These are phyloP conservation scores for Salticus scenicus DNA, from an alignment of 2,888 invertebrate species.

Conservation along the genomic window DNA sequence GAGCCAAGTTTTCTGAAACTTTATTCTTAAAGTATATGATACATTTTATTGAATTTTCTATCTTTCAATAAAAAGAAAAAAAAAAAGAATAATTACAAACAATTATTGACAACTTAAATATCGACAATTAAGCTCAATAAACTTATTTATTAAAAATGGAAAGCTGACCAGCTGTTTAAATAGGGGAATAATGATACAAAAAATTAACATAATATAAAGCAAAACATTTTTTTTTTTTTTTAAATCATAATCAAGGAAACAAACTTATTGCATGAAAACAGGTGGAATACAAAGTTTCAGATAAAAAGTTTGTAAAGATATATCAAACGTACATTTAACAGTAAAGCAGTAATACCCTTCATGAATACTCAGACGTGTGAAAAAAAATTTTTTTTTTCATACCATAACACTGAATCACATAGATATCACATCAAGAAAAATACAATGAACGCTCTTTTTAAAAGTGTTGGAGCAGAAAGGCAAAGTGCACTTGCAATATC, in stretches of 20 bases:
- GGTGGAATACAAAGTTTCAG: background rate
- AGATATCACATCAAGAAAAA: background rate
- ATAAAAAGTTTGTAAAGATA: background rate
- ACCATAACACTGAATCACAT: background rate
- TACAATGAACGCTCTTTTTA: background rate
- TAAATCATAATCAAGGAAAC: background rate
- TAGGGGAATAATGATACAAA: too few relatives aligned
- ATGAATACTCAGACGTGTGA: background rate
- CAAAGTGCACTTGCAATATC: slow-evolving; percentile 14
- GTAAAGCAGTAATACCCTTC: background rate
- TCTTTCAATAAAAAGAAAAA: background rate
- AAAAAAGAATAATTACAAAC: background rate
- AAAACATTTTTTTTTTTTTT: too few relatives aligned
- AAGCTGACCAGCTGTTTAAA: too few relatives aligned
- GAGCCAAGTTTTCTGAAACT: too few relatives aligned
- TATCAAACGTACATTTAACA: background rate
- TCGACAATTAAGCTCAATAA: too few relatives aligned
- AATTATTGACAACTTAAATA: too few relatives aligned
- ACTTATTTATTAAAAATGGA: too few relatives aligned
- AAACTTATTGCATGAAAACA: background rate
- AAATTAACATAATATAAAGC: too few relatives aligned
- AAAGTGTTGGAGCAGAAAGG: background rate
- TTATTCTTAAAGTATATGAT: too few relatives aligned
- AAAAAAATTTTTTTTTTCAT: background rate
- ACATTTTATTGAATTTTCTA: too few relatives aligned